Conservation (phyloP, 2,888 invertebrate genomes). For the Pristionchus japonicus region DNA sequence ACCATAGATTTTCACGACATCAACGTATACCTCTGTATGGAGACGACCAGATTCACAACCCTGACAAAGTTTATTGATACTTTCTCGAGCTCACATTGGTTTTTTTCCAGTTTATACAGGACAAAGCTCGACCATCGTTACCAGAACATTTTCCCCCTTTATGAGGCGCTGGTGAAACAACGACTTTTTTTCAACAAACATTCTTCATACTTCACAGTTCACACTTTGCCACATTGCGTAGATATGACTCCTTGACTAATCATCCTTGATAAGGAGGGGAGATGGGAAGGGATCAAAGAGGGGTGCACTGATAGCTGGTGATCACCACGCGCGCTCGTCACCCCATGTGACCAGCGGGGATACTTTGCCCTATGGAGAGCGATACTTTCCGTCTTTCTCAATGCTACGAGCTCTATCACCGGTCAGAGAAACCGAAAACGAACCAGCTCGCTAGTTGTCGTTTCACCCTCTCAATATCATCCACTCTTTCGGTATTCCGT, state of each 20-base stretch:
- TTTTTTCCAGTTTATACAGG: too few relatives aligned
- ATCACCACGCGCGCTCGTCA: not conserved
- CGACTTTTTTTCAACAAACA: not conserved
- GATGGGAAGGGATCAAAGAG: not conserved
- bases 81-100: not conserved
- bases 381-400: too few relatives aligned
- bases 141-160: too few relatives aligned
- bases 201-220: not conserved
- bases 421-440: not conserved
- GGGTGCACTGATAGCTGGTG: not conserved
- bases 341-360: not conserved
- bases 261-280: not conserved
- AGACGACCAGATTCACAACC: slow-evolving; percentile 1
- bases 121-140: too few relatives aligned
- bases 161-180: too few relatives aligned
- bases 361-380: not conserved
- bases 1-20: too few relatives aligned
- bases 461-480: not conserved
- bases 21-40: not conserved
- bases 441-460: not conserved
- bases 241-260: not conserved
- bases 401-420: too few relatives aligned
- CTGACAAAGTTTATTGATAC: not conserved
- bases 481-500: not conserved
- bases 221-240: not conserved